Conservation (phyloP, 2,888 invertebrate species). For the Salticus scenicus region DNA sequence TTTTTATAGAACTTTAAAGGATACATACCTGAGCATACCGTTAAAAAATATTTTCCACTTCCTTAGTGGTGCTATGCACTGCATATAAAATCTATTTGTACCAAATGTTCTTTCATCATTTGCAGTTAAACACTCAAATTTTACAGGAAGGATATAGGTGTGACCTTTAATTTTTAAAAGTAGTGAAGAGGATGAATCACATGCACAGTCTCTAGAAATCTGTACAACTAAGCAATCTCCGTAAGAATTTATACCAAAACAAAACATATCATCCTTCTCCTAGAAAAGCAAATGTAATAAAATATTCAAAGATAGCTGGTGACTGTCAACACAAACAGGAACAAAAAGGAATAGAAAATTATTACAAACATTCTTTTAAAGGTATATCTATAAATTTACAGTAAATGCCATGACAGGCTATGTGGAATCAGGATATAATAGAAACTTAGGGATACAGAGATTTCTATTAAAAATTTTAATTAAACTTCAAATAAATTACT, state of each 20-base stretch:
- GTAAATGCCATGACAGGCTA: too few relatives aligned
- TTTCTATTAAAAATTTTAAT: too few relatives aligned
- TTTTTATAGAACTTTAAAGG: too few relatives aligned
- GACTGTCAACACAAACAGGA: too few relatives aligned
- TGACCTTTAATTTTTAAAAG: not conserved
- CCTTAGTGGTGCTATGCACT: not conserved
- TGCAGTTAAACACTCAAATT: not conserved
- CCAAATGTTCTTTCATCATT: not conserved
- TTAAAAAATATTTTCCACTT: conserved; percentile 8
- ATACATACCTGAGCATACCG: not conserved
- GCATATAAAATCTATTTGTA: not conserved
- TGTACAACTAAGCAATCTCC: not conserved
- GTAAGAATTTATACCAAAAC: not conserved
- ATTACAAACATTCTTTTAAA: too few relatives aligned
- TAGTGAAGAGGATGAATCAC: not conserved
- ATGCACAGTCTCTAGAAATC: not conserved
- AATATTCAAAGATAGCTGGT: too few relatives aligned
- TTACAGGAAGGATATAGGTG: not conserved
- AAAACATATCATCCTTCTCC: not conserved
- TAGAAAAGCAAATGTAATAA: too few relatives aligned
- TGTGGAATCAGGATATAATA: too few relatives aligned
- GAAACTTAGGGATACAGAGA: too few relatives aligned
- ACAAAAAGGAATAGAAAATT: too few relatives aligned
- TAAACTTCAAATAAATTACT: too few relatives aligned
- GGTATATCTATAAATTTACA: too few relatives aligned